Conservation (phyloP, 2,113 vertebrate species). For the Vulpes lagopus region DNA sequence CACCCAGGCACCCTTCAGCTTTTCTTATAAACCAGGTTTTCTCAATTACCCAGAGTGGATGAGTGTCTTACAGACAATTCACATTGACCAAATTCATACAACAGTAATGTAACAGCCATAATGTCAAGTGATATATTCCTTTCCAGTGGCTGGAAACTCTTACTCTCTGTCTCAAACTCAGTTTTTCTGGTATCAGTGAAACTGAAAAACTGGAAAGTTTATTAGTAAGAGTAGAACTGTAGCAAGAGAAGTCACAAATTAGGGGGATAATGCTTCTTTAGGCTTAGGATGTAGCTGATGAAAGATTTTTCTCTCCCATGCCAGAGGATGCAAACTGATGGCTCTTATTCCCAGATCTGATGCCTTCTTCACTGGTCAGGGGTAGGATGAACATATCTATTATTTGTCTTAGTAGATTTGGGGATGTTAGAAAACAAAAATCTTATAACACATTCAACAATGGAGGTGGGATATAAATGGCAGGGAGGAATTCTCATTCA, state of each 20-base stretch:
- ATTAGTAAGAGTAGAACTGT: constrained; percentile 6
- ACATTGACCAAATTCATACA: background rate
- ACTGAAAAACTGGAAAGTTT: background rate
- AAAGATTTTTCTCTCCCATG: background rate
- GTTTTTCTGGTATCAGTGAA: background rate
- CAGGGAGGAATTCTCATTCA: background rate
- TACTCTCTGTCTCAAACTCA: background rate
- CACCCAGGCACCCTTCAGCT: background rate
- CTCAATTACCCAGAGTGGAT: background rate
- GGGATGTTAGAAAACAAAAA: background rate
- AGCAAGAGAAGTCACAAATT: background rate
- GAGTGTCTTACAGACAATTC: background rate
- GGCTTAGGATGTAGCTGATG: background rate
- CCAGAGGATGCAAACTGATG: background rate
- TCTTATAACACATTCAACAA: background rate
- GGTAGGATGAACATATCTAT: background rate
- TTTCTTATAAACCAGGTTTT: constrained; percentile 28
- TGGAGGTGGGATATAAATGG: background rate
- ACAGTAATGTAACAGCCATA: background rate
- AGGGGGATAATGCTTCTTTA: background rate
- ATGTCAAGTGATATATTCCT: background rate
- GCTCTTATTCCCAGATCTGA: background rate
- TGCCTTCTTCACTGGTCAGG: background rate
- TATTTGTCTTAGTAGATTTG: background rate
- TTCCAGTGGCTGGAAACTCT: background rate